phyloP scores from a whole-genome alignment of 2,888 invertebrate genomes.

The Amblyjoppa proteus region DNA sequence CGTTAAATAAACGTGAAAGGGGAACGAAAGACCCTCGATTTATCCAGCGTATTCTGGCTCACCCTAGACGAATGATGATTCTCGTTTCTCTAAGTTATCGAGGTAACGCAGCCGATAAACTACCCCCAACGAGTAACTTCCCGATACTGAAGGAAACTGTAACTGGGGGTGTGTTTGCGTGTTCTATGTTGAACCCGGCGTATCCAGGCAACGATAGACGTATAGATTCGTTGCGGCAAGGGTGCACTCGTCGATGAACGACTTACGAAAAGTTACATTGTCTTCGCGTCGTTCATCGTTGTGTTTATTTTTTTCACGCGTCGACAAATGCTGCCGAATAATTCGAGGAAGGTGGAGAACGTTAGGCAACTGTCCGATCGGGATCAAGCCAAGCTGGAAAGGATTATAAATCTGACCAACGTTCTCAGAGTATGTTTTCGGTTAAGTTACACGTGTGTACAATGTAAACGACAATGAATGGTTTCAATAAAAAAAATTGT shows the following conservation, averaged over 20 bases:
- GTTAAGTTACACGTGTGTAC: neutral
- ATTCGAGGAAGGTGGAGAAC: slow-evolving; percentile 39
- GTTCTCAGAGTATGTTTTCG: slow-evolving; percentile 75
- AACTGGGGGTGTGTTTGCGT: neutral
- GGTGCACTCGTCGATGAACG: slow-evolving; percentile 37
- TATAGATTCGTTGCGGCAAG: slow-evolving; percentile 5
- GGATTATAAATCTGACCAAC: slow-evolving; percentile 74
- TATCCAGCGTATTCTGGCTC: slow-evolving; percentile 16
- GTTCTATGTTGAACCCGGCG: slow-evolving; percentile 27
- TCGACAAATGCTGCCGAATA: slow-evolving; percentile 61
- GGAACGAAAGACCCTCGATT: slow-evolving; percentile 21
- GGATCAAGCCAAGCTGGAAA: slow-evolving; percentile 71
- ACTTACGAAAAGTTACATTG: slow-evolving; percentile 4
- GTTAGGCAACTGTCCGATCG: slow-evolving; percentile 50
- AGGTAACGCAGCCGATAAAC: slow-evolving; percentile 18
- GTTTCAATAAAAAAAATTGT: neutral
- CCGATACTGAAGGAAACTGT: slow-evolving; percentile 53
- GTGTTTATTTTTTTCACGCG: neutral
- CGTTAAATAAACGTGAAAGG: slow-evolving; percentile 55
- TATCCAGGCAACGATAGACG: slow-evolving; percentile 45
- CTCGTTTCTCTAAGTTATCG: neutral
- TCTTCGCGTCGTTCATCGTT: neutral
- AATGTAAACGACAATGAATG: neutral
- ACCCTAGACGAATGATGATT: neutral
- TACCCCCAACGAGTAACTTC: slow-evolving; percentile 28